Evolutionary conservation across 2,888 invertebrate genomes (phyloP).

Genomic region (Rhagonycha lutea): DNA sequence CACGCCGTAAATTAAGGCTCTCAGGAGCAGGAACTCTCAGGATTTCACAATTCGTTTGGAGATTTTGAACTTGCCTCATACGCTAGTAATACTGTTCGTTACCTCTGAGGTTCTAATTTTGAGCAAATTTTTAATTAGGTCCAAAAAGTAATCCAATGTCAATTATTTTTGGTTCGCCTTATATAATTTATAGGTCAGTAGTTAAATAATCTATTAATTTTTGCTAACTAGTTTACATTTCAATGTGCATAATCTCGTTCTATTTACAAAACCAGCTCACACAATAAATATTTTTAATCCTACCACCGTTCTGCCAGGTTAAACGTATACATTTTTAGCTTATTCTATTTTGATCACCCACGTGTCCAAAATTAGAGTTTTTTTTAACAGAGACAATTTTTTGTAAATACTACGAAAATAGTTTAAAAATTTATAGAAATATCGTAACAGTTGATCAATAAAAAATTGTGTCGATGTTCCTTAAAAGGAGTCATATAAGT

Average conservation of each 20-base stretch:
- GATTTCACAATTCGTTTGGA: too few species aligned
- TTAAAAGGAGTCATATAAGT: background rate
- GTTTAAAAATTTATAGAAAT: background rate
- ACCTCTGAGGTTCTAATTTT: too few species aligned
- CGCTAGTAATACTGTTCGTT: too few species aligned
- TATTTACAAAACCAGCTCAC: conserved; percentile 10
- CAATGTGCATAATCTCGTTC: background rate
- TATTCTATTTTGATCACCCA: conserved; percentile 1
- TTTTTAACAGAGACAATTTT: background rate
- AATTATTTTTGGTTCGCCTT: background rate
- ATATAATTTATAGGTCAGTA: background rate
- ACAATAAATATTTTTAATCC: conserved; percentile 18
- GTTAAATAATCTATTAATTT: background rate
- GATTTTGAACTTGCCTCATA: too few species aligned
- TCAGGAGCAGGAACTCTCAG: too few species aligned
- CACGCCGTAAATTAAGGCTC: too few species aligned
- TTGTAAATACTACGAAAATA: background rate
- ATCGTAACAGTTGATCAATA: background rate
- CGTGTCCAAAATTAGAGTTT: background rate
- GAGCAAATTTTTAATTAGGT: background rate
- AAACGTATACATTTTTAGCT: conserved; percentile 7
- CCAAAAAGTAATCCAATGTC: background rate
- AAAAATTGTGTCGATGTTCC: too few species aligned
- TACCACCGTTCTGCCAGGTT: conserved; percentile 4
- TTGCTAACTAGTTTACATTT: background rate